Base-by-base conservation (phyloP, 2,113 vertebrate species). In the Phalacrocorax carbo region DNA sequence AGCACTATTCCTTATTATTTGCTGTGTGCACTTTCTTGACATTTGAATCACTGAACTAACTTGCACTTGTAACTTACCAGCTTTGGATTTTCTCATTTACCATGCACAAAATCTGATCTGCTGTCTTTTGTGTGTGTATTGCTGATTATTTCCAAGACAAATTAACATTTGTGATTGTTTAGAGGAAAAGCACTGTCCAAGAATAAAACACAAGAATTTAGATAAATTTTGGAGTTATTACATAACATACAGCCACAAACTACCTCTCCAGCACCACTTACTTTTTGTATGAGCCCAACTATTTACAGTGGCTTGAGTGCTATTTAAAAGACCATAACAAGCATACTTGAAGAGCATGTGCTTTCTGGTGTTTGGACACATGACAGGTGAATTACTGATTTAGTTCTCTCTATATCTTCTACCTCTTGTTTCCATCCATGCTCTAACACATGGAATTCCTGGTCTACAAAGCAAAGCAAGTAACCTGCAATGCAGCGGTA, bases 261-360 rank as follows among this genome's bases (percentile, higher is more conserved):
- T 58, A 55, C 18, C 15, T 55, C 46, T 69, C 8, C 34, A 87
- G 30, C 11, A 64, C 20, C 26, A 36, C 38, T 46, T 62, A 48
- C n/a, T 90, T 96, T 97, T 96, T 96, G 80, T 93, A 88, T 92
- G 68, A 94, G 79, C 38, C 76, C 86, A 97, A 91, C 82, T 96
- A 86, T 97, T 97, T 96, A 87, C 94, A 77, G 86, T 85, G 60
- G 48, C 73, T 90, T 90, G 79, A 94, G 66, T 87, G 80, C 88
- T 98, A 93, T 97, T 97, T 97, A 96, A 96, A 97, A 97, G 65
- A 55, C 55, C 68, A 68, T 84, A 96, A 91, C 73, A 85, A 96
- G 79, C 40, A 84, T 88, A 81, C 11, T 84, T 95, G 2, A 4
- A 73, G 7, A 84, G 7, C 64, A 55, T 42, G 22, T 44, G 23